Evolutionary conservation across 1,140 invertebrate species (phyloP).

Genomic region (Teleopsis dalmanni): DNA sequence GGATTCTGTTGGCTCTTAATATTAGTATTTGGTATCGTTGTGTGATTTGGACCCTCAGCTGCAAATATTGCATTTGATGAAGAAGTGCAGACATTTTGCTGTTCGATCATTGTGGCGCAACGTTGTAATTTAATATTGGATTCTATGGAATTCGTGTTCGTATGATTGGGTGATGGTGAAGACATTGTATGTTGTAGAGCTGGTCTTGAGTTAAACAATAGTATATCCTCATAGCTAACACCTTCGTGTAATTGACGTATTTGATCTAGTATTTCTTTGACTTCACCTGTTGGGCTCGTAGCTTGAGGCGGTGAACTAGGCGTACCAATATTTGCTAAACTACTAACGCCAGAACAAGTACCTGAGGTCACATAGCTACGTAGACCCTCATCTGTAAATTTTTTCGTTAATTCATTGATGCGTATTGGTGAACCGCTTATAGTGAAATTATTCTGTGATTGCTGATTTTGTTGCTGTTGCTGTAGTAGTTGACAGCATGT

Average conservation of each 20-base stretch:
- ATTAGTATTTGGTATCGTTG: not conserved
- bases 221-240: slow-evolving; percentile 29
- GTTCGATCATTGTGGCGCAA: not conserved
- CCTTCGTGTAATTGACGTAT: slow-evolving; percentile 55
- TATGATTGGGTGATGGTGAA: slow-evolving; percentile 17
- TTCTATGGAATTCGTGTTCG: not conserved
- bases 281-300: slow-evolving; percentile 66
- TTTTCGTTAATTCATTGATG: slow-evolving; percentile 12
- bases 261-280: slow-evolving; percentile 59
- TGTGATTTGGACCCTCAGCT: too few species aligned
- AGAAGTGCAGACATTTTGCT: not conserved
- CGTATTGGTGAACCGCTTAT: slow-evolving; percentile 11
- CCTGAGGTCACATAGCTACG: slow-evolving; percentile 42
- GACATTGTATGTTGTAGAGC: slow-evolving; percentile 30
- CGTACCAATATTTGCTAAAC: slow-evolving; percentile 53
- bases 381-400: slow-evolving; percentile 10
- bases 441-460: not conserved
- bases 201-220: slow-evolving; percentile 18
- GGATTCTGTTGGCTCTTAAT: not conserved
- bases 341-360: slow-evolving; percentile 59
- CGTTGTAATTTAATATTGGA: not conserved
- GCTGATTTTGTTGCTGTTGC: slow-evolving; percentile 14
- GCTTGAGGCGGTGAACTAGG: slow-evolving; percentile 68
- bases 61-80: not conserved
- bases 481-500: slow-evolving; percentile 31